These are phyloP conservation scores for Callipepla squamata DNA, from an alignment of 2,113 vertebrate species.

Conservation along the genomic window DNA sequence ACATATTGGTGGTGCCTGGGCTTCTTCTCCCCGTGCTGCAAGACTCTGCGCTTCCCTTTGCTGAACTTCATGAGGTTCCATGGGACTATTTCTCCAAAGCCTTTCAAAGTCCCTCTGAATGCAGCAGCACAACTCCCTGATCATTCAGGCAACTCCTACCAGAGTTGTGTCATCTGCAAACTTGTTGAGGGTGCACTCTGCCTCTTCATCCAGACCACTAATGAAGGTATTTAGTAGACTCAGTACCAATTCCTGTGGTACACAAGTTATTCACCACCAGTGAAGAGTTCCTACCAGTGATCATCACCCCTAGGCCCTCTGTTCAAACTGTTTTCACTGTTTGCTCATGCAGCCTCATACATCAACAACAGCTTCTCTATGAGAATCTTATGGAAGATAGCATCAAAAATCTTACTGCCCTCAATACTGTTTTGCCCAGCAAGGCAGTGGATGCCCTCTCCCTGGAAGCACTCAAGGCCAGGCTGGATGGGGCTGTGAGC, in stretches of 20 bases:
- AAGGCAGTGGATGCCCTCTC: too few relatives aligned
- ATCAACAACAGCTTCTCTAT: neutral
- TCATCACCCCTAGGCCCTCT: rapidly evolving
- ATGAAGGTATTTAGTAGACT: neutral
- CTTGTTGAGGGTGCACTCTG: neutral
- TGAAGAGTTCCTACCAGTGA: rapidly evolving
- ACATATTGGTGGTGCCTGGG: neutral
- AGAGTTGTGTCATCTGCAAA: neutral
- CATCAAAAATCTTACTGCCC: neutral
- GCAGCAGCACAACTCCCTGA: neutral
- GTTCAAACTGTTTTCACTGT: neutral
- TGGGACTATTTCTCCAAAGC: neutral
- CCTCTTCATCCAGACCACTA: neutral
- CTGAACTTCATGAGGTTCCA: neutral
- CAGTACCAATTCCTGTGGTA: rapidly evolving
- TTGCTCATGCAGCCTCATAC: neutral
- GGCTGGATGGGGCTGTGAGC: too few relatives aligned
- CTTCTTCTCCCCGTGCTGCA: neutral
- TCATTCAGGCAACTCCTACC: neutral
- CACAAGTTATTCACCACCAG: rapidly evolving
- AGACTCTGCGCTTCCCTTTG: neutral
- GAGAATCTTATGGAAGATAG: neutral
- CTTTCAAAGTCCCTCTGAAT: neutral
- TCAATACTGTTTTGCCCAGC: neutral
- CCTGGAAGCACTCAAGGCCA: too few relatives aligned